phyloP scores from a whole-genome alignment of 1,140 invertebrate genomes.

The Apis laboriosa region DNA sequence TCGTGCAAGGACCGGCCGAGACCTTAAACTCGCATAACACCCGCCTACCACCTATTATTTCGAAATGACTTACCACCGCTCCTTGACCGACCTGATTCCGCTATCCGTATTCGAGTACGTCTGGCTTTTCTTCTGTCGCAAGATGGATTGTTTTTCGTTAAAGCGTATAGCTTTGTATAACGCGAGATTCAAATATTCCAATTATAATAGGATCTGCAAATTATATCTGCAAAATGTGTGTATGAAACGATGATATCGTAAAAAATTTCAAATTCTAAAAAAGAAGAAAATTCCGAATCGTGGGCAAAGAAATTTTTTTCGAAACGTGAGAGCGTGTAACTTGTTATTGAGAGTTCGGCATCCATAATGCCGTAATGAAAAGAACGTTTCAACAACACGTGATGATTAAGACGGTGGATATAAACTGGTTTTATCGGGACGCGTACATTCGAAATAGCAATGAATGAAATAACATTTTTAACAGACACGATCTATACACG shows the following conservation, averaged over 20 bases:
- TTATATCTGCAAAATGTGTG: too few relatives aligned
- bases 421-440: conserved; percentile 7
- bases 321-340: neutral
- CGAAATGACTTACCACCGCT: conserved; percentile 75
- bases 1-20: conserved; percentile 76
- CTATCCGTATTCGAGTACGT: conserved; percentile 12
- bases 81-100: conserved; percentile 47
- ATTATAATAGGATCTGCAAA: too few relatives aligned
- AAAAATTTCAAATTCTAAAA: too few relatives aligned
- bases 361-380: neutral
- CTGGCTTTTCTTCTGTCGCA: too few relatives aligned
- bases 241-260: too few relatives aligned
- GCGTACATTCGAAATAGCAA: conserved; percentile 5
- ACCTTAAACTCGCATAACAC: conserved; percentile 79
- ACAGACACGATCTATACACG: conserved; percentile 3
- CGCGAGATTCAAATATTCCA: too few relatives aligned
- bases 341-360: neutral
- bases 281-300: neutral
- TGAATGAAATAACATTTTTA: conserved; percentile 30
- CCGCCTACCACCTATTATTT: conserved; percentile 73
- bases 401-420: neutral
- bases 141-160: too few relatives aligned
- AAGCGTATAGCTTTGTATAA: too few relatives aligned
- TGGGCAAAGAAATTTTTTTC: neutral
- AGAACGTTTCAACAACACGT: conserved; percentile 1